Evolutionary conservation across 2,113 vertebrate species (phyloP), one percentile per base, ranked within the genome.

Genomic region (Polypterus bichir): DNA sequence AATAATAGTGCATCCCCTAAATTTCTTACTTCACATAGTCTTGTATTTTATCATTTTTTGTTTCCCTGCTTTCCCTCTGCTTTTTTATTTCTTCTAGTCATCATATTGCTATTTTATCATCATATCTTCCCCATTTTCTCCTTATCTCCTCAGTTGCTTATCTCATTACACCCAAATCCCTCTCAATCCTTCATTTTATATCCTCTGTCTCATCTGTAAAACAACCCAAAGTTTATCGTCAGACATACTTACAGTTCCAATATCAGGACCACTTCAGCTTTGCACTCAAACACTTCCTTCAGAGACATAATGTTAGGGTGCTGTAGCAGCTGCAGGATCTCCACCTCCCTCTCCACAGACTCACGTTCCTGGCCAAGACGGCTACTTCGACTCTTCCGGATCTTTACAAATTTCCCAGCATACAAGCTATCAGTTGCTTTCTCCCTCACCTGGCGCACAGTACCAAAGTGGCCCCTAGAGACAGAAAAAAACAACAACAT

Each of bases 171-270:
- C 4, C 59, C n/a, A 11, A 7, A 9, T 9, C 46, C 3, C 59
- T 47, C 59, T 48, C 1, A 5, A 46, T 60, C 9, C 27, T 44
- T 7, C 62, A 7, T 48, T 59, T 6, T 10, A 7, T 2, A 9
- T 11, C 51, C 61, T n/a, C n/a, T 6, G 9, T n/a, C 6, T 8
- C 44, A 6, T n/a, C 4, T 11, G 53, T 4, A 10, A 9, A 10
- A 11, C 11, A 9, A 4, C 3, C 3, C 53, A 27, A 27, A 27
- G 27, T 27, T 27, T 27, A 27, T 44, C 56, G 3, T 57, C 44
- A 66, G 52, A 68, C 10, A 56, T 11, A 79, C 90, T 81, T 70
- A 90, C 87, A 88, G 78, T 71, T 91, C 88, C 69, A 88, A 69
- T 56, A 92, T 58, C 1, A 85, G 83, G 61, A 89, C 86, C 79